Evolutionary conservation across 2,888 invertebrate genomes (phyloP), one percentile per base, ranked within the genome.

Genomic region (Cyrtodaria siliqua): DNA sequence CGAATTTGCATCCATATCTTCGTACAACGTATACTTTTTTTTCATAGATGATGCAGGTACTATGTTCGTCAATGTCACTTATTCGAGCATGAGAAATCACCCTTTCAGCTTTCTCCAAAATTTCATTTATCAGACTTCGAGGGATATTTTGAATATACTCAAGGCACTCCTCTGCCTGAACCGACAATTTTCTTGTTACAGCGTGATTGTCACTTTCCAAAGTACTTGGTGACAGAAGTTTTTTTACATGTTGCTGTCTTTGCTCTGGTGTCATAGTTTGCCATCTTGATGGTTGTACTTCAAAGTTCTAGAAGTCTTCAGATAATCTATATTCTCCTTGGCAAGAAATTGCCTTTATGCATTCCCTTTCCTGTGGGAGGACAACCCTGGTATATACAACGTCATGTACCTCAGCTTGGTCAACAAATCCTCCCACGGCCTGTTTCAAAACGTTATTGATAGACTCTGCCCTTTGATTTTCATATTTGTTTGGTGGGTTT

Each of bases 261-360:
- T 38, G 40, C 40, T 38, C 40, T 38, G 40, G 40, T 38, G 40
- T 38, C 40, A 38, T 38, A 12, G 40, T 38, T 38, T 12, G 40
- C 40, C 40, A 38, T 38, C 40, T 38, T 38, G 40, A 38, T 38
- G 40, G 40, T 38, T 38, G 40, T 38, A 38, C 40, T 38, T 38
- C 40, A 38, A 38, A 38, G 40, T 38, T 8, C 16, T 38, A 12
- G 40, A 38, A 38, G 8, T 38, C 40, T 16, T 38, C 40, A 38
- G 40, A 38, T 38, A 38, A 38, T 38, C 40, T 38, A 38, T 38
- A 38, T 38, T 38, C 40, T 38, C 40, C 40, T 38, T 38, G 40
- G 16, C 40, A 38, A 38, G 40, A 38, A 38, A 38, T 38, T 38
- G 40, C 40, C 40, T 38, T 38, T 38, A 38, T 38, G 40, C 40